These are phyloP conservation scores for Siphonodentalium dalli DNA, from an alignment of 2,888 invertebrate species.

Conservation along the genomic window DNA sequence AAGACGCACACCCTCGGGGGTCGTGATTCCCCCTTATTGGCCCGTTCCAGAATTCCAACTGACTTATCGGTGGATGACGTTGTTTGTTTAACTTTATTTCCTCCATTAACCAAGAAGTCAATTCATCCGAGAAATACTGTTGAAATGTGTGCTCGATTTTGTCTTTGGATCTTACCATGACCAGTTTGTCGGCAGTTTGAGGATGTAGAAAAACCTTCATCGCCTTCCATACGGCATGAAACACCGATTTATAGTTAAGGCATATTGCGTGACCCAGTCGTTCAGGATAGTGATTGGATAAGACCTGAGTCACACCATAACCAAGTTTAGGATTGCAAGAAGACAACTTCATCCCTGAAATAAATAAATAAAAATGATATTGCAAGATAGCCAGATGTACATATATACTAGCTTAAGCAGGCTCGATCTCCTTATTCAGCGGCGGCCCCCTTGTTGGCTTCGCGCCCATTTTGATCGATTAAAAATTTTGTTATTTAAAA, in stretches of 20 bases:
- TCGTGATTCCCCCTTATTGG: slow-evolving; percentile 46
- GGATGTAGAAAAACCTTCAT: slow-evolving; percentile 57
- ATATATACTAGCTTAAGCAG: background rate
- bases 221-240: slow-evolving; percentile 62
- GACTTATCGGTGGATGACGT: slow-evolving; percentile 42
- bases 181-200: slow-evolving; percentile 54
- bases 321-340: slow-evolving; percentile 60
- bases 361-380: background rate
- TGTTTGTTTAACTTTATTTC: slow-evolving; percentile 57
- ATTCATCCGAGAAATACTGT: slow-evolving; percentile 49
- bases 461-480: background rate
- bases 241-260: slow-evolving; percentile 58
- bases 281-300: slow-evolving; percentile 62
- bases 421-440: too few species aligned
- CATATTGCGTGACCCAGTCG: slow-evolving; percentile 58
- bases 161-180: slow-evolving; percentile 47
- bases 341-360: slow-evolving; percentile 57
- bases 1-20: slow-evolving; percentile 56
- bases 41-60: slow-evolving; percentile 56
- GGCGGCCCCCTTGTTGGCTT: background rate
- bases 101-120: slow-evolving; percentile 52
- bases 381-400: background rate
- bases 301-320: slow-evolving; percentile 49
- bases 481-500: background rate
- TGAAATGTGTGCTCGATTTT: slow-evolving; percentile 50